Conservation (phyloP, 2,113 vertebrate genomes). For the Ellobius talpinus region DNA sequence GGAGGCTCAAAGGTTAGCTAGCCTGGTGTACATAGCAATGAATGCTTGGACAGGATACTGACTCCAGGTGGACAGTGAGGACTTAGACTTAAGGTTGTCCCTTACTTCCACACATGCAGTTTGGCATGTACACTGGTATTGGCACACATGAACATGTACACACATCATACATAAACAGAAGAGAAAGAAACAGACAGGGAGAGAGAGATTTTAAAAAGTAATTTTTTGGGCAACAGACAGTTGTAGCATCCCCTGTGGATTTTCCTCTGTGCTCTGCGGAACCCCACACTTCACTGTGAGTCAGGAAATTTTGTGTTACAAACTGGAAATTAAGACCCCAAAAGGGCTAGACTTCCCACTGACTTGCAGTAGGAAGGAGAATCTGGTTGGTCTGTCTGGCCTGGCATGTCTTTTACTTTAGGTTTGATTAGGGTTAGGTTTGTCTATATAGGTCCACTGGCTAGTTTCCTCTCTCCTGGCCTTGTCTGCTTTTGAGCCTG, state of each 20-base stretch:
- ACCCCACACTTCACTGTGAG: background rate
- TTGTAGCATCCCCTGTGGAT: background rate
- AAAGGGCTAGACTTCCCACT: background rate
- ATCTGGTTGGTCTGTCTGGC: background rate
- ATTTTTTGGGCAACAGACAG: background rate
- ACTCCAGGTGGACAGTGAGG: background rate
- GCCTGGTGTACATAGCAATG: background rate
- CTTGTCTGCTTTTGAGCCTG: conserved; percentile 7
- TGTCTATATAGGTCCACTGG: conserved; percentile 7
- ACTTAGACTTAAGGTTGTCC: background rate
- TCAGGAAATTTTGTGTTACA: background rate
- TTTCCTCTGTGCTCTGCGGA: conserved; percentile 1
- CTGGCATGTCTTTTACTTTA: background rate
- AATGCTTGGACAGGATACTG: background rate
- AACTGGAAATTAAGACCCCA: background rate
- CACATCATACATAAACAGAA: background rate
- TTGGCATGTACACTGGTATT: background rate
- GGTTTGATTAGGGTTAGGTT: conserved; percentile 16
- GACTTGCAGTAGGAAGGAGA: background rate
- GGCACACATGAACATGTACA: background rate
- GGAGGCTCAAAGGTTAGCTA: background rate
- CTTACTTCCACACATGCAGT: background rate
- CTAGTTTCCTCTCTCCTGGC: conserved; percentile 49
- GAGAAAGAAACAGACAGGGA: background rate
- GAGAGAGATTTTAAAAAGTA: background rate